A percentile compares a stretch with the other conserved stretches of the same genome.
phyloP scores from a whole-genome alignment of 1,140 invertebrate genomes.

The Ostrea denselamellosa region DNA sequence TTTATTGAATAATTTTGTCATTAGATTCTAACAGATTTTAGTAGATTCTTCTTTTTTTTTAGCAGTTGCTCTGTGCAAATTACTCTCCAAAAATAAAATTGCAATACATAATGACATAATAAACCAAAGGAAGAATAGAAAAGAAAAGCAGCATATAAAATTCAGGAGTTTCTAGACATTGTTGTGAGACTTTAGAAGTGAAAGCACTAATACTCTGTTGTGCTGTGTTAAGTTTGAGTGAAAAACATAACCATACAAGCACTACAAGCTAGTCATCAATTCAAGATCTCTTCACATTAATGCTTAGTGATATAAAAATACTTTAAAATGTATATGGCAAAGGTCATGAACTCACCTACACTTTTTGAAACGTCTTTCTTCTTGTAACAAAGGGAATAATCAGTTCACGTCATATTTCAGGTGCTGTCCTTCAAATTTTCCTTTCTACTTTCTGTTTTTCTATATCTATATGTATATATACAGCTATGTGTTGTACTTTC shows the following conservation, averaged over 20 bases:
- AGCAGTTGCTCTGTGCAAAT: neutral
- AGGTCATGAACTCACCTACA: neutral
- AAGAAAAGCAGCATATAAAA: neutral
- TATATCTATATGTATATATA: neutral
- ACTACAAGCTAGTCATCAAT: neutral
- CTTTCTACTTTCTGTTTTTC: slow-evolving; percentile 1
- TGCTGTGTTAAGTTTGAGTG: slow-evolving; percentile 5
- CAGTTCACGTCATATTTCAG: neutral
- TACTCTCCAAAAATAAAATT: too few species aligned
- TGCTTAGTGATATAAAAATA: neutral
- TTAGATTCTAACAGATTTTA: neutral
- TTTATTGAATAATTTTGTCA: neutral
- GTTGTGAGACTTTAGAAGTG: neutral
- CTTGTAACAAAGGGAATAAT: neutral
- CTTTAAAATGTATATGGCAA: neutral
- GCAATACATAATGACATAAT: neutral
- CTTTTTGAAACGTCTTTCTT: neutral
- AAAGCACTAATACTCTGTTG: neutral
- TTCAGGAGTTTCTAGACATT: slow-evolving; percentile 10
- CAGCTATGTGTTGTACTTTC: slow-evolving; percentile 29
- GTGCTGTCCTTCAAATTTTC: neutral
- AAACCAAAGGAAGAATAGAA: neutral
- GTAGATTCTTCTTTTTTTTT: neutral
- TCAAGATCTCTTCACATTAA: neutral
- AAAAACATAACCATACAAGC: neutral